phyloP scores from a whole-genome alignment of 1,140 invertebrate genomes.

The Drosophila elegans region DNA sequence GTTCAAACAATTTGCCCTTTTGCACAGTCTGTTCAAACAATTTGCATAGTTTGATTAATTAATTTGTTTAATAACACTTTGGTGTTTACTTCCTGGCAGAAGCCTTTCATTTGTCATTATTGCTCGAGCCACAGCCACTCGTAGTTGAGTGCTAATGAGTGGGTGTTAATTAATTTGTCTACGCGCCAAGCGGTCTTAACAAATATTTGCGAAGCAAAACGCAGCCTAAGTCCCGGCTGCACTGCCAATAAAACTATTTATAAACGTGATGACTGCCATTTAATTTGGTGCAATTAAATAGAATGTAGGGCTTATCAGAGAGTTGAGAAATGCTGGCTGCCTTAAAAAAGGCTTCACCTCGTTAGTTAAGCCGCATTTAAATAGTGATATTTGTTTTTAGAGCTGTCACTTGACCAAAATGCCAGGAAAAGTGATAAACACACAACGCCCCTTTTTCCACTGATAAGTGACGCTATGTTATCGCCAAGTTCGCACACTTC shows the following conservation, averaged over 20 bases:
- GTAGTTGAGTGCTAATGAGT: constrained; percentile 63
- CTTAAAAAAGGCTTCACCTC: constrained; percentile 12
- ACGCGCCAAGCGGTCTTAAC: constrained; percentile 15
- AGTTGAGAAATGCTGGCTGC: background rate
- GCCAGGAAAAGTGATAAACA: constrained; percentile 20
- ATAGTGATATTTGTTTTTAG: constrained; percentile 36
- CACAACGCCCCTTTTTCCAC: constrained; percentile 4
- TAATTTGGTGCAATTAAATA: constrained; percentile 4
- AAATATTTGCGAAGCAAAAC: constrained; percentile 41
- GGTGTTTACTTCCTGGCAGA: constrained; percentile 56
- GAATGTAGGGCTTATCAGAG: background rate
- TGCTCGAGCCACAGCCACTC: constrained; percentile 22
- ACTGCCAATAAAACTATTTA: constrained; percentile 14
- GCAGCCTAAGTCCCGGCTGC: constrained; percentile 7
- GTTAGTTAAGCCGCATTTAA: constrained; percentile 38
- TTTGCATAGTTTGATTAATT: constrained; percentile 66
- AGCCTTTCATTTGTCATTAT: constrained; percentile 49
- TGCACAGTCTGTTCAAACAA: constrained; percentile 31
- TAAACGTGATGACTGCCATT: constrained; percentile 6
- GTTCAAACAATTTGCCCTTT: constrained; percentile 23
- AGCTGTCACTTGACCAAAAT: constrained; percentile 37
- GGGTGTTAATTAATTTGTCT: constrained; percentile 72
- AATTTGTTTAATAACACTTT: constrained; percentile 56
- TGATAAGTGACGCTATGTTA: constrained; percentile 59
- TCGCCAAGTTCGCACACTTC: constrained; percentile 49